These are phyloP conservation scores for Empidonax traillii DNA, from an alignment of 2,113 vertebrate species.

Conservation along the genomic window DNA sequence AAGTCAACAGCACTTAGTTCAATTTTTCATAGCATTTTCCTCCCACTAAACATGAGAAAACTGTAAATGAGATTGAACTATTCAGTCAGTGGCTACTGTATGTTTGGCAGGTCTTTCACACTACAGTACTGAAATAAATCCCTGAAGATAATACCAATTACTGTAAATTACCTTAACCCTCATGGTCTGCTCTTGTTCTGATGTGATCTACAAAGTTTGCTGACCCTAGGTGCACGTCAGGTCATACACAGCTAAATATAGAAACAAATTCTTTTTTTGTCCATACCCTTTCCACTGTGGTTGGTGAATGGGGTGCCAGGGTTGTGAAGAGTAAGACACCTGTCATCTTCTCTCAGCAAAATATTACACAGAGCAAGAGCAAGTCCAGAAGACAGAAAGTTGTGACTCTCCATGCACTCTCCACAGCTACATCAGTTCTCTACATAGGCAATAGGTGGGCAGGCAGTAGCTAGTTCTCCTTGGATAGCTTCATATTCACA, in stretches of 20 bases:
- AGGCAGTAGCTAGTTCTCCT: background rate
- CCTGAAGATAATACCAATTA: constrained; percentile 11
- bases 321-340: background rate
- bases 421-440: background rate
- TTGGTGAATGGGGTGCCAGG: background rate
- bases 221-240: background rate
- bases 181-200: background rate
- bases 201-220: background rate
- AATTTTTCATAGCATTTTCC: background rate
- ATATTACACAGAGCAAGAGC: background rate
- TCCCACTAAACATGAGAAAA: background rate
- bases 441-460: background rate
- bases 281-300: background rate
- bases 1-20: background rate
- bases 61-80: background rate
- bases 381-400: background rate
- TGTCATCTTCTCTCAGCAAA: background rate
- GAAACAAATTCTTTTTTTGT: constrained; percentile 8
- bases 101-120: background rate
- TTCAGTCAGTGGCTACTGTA: background rate
- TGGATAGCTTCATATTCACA: background rate
- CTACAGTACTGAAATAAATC: background rate
- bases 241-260: background rate
- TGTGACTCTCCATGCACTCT: background rate
- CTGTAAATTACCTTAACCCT: background rate